Conservation (phyloP, 2,113 vertebrate species). For the Herpetotheres cachinnans region DNA sequence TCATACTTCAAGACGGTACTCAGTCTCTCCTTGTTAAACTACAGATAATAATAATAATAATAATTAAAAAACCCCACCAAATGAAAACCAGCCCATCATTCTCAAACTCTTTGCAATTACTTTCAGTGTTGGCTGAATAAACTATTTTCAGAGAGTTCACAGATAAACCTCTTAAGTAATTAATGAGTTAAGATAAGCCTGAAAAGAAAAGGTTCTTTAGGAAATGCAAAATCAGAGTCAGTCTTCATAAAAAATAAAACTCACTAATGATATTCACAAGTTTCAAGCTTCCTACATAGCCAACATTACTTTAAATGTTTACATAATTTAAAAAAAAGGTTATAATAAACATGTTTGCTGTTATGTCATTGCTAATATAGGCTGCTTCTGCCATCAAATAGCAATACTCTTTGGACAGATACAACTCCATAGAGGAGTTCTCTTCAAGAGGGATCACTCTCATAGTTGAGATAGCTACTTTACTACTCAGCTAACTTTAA, state of each 20-base stretch:
- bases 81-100: not conserved
- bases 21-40: not conserved
- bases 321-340: not conserved
- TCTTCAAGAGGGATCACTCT: not conserved
- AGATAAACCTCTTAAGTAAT: not conserved
- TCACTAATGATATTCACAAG: not conserved
- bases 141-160: not conserved
- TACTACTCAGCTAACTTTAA: not conserved
- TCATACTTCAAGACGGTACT: not conserved
- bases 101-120: not conserved
- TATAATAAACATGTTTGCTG: not conserved
- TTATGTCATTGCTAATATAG: not conserved
- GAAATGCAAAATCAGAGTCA: not conserved
- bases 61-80: not conserved
- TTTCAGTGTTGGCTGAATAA: not conserved
- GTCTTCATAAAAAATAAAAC: not conserved
- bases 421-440: not conserved
- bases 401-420: not conserved
- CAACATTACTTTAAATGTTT: not conserved
- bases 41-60: not conserved
- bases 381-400: not conserved
- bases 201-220: not conserved
- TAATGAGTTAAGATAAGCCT: not conserved
- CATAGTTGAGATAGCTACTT: not conserved
- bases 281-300: not conserved